A percentile compares a stretch with the other conserved stretches of the same genome.
Conservation (phyloP, 1,140 invertebrate species). For the Cecropterus lyciades region DNA sequence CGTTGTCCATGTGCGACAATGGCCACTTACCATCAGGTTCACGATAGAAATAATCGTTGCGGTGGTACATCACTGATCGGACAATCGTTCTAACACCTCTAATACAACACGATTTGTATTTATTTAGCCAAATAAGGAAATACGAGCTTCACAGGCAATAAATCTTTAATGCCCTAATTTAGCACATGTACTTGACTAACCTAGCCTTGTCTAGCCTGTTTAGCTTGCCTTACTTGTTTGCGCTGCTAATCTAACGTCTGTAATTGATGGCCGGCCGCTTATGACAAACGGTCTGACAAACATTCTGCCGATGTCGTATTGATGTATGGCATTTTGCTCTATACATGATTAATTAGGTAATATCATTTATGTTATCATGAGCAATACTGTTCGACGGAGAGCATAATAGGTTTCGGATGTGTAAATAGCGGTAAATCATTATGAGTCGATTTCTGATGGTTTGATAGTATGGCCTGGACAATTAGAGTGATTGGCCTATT, state of each 20-base stretch:
- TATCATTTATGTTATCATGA: conserved; percentile 5
- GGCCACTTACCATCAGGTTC: too few relatives aligned
- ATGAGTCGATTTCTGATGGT: too few relatives aligned
- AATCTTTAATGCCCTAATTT: conserved; percentile 23
- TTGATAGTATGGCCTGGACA: too few relatives aligned
- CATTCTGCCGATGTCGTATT: conserved; percentile 29
- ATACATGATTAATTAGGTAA: neutral
- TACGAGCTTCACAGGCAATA: conserved; percentile 5
- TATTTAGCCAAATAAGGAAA: neutral
- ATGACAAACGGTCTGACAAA: conserved; percentile 29
- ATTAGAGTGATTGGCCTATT: too few relatives aligned
- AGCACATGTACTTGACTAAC: conserved; percentile 8
- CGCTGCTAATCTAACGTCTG: conserved; percentile 29
- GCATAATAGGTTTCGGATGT: neutral
- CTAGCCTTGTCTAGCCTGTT: too few relatives aligned
- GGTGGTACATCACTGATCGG: too few relatives aligned
- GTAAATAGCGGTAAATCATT: neutral
- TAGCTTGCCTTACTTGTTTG: too few relatives aligned
- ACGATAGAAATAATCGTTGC: too few relatives aligned
- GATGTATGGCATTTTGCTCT: conserved; percentile 18
- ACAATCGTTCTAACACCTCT: too few relatives aligned
- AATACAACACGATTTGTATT: too few relatives aligned
- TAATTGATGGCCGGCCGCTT: conserved; percentile 25
- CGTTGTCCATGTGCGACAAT: too few relatives aligned
- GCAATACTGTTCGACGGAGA: neutral